Conservation (phyloP, 2,888 invertebrate species). For the Chaetogeoica ovagalla region DNA sequence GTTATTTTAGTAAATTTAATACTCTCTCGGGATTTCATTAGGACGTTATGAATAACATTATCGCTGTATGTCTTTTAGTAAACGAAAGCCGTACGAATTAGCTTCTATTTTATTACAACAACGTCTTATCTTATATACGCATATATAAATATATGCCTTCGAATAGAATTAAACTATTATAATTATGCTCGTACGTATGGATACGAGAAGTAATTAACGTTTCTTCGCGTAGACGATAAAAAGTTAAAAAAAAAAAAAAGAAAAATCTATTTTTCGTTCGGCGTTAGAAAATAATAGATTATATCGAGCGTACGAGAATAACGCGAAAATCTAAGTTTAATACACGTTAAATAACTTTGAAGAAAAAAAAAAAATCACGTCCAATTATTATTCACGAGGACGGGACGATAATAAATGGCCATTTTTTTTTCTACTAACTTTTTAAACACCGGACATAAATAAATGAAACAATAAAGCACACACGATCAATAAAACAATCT, state of each 20-base stretch:
- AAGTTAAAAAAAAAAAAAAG: no score
- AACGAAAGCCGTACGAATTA: constrained; percentile 24
- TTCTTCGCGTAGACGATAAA: background rate
- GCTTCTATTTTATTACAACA: constrained; percentile 39
- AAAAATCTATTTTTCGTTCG: background rate
- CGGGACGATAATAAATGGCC: no score
- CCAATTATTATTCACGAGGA: no score
- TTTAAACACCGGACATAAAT: no score
- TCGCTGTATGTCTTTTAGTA: constrained; percentile 25
- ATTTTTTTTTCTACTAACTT: no score
- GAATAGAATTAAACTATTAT: background rate
- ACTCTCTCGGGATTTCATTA: constrained; percentile 37
- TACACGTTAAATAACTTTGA: no score
- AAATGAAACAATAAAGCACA: no score
- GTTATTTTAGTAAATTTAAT: constrained; percentile 42
- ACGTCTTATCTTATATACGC: constrained; percentile 12
- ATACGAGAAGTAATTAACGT: constrained; percentile 12
- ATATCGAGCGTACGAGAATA: background rate
- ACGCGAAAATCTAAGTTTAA: no score
- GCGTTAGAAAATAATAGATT: background rate
- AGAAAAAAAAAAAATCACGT: no score
- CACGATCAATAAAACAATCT: no score
- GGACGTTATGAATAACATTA: constrained; percentile 44
- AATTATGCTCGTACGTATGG: background rate
- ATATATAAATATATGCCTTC: no score